A percentile compares a stretch with the other conserved stretches of the same genome.
phyloP scores from a whole-genome alignment of 2,113 vertebrate species.

The Panurus biarmicus region DNA sequence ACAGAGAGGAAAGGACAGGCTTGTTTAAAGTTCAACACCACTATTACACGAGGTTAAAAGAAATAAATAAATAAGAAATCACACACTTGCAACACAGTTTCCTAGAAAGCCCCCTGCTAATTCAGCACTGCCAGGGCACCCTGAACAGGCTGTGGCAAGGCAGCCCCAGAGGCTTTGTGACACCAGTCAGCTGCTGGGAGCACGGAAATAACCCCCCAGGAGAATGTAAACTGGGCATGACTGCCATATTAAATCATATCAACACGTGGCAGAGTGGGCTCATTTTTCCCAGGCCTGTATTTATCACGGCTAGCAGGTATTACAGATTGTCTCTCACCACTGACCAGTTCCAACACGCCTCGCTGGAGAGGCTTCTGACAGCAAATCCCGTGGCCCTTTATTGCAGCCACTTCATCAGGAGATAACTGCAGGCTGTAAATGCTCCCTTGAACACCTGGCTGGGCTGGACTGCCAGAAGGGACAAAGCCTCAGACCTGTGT shows the following conservation, averaged over 20 bases:
- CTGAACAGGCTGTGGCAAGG: not conserved
- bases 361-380: not conserved
- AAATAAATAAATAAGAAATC: not conserved
- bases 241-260: not conserved
- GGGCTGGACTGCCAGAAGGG: not conserved
- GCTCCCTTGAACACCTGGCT: not conserved
- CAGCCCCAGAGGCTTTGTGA: not conserved
- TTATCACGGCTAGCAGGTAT: not conserved
- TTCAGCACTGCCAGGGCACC: not conserved
- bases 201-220: slow-evolving; percentile 26
- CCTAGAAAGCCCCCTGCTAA: slow-evolving; percentile 60
- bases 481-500: not conserved
- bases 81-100: slow-evolving; percentile 2
- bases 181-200: not conserved
- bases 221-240: slow-evolving; percentile 6
- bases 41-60: not conserved
- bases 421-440: not conserved
- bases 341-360: not conserved
- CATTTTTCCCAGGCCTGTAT: not conserved
- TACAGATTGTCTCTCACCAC: not conserved
- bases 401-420: fast-evolving
- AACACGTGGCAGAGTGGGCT: not conserved
- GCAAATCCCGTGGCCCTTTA: not conserved
- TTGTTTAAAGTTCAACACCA: not conserved
- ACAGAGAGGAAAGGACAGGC: not conserved